Percentiles rank a stretch among this genome's conserved stretches.
Evolutionary conservation across 2,797 vertebrate genomes (phyloP).

Genomic region (Melanotaenia parkinsoni): DNA sequence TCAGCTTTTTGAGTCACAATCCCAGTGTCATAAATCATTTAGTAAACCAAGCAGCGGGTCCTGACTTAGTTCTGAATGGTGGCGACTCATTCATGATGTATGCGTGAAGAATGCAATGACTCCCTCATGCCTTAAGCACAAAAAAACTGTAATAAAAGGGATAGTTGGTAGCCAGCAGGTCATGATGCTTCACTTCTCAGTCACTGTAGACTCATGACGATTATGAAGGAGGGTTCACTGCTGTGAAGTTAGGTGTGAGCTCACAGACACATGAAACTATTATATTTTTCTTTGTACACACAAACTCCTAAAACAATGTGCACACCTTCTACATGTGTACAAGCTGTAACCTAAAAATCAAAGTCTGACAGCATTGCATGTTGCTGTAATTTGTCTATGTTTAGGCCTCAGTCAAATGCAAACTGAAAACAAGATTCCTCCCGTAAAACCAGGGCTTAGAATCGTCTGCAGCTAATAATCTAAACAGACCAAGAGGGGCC

Average conservation of each 20-base stretch:
- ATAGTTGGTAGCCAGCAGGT: background rate
- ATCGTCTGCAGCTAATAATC: conserved; percentile 73
- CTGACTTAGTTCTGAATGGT: background rate
- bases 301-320: background rate
- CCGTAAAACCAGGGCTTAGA: conserved; percentile 72
- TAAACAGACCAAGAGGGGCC: conserved; percentile 61
- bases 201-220: no score
- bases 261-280: conserved; percentile 4
- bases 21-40: conserved; percentile 1
- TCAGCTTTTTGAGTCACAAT: background rate
- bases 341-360: conserved; percentile 1
- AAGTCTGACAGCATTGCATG: conserved; percentile 67
- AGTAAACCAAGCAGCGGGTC: background rate
- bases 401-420: conserved; percentile 53
- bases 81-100: background rate
- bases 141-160: background rate
- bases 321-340: background rate
- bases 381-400: conserved; percentile 64
- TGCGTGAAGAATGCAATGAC: background rate
- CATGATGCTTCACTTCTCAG: background rate
- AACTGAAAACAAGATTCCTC: conserved; percentile 69
- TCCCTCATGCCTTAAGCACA: background rate
- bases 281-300: background rate
- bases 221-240: no score
- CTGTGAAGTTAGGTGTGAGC: background rate